A percentile compares a stretch with the other conserved stretches of the same genome.
These are phyloP conservation scores for Otocyon megalotis DNA, from an alignment of 2,113 vertebrate species.

Conservation along the genomic window DNA sequence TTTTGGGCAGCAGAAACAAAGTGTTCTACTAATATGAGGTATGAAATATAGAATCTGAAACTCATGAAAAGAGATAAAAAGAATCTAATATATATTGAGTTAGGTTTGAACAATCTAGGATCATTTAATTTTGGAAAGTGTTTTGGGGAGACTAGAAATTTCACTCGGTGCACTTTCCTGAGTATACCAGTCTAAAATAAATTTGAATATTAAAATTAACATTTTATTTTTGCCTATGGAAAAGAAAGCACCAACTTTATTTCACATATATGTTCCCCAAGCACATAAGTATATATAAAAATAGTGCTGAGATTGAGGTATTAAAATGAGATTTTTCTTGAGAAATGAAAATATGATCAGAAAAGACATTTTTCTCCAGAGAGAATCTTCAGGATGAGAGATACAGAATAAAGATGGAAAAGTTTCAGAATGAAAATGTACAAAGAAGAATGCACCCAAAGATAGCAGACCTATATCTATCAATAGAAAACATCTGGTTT, in stretches of 20 bases:
- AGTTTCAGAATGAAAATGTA: slow-evolving; percentile 6
- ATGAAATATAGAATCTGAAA: slow-evolving; percentile 62
- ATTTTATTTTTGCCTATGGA: not conserved
- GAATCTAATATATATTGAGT: slow-evolving; percentile 64
- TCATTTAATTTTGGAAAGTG: slow-evolving; percentile 69
- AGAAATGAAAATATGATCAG: slow-evolving; percentile 51
- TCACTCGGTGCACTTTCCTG: slow-evolving; percentile 58
- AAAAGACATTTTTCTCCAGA: slow-evolving; percentile 42
- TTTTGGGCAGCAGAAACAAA: slow-evolving; percentile 73
- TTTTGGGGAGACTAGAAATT: slow-evolving; percentile 21
- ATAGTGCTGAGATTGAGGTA: not conserved
- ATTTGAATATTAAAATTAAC: slow-evolving; percentile 53
- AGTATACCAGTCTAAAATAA: slow-evolving; percentile 64
- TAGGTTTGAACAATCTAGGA: slow-evolving; percentile 64
- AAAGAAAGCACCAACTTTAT: not conserved
- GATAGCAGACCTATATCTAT: not conserved
- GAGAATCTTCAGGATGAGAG: not conserved
- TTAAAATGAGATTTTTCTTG: slow-evolving; percentile 35
- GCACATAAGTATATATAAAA: slow-evolving; percentile 46
- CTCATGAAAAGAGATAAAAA: slow-evolving; percentile 66
- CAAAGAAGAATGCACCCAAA: not conserved
- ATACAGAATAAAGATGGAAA: not conserved
- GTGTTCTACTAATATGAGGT: slow-evolving; percentile 18
- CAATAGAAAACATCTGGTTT: not conserved
- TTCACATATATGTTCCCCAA: not conserved